Conservation (phyloP, 2,113 vertebrate species). For the Marcusenius ussheri region DNA sequence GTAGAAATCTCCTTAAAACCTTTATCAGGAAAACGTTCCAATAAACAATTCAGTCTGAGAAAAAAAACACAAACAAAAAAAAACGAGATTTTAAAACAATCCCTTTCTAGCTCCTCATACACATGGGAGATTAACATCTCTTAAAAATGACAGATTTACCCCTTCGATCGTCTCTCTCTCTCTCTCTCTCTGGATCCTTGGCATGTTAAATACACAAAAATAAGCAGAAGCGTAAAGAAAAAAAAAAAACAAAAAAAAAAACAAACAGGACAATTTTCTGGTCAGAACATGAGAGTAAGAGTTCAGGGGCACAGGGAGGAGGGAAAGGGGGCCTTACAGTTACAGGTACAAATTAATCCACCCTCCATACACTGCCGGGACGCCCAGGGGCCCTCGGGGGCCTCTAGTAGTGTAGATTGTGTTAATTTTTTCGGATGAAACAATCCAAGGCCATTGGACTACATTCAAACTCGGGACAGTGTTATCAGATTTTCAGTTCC, state of each 20-base stretch:
- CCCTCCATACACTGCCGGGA: not conserved
- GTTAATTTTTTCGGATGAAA: not conserved
- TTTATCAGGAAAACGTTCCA: slow-evolving; percentile 30
- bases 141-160: slow-evolving; percentile 50
- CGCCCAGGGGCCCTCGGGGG: not conserved
- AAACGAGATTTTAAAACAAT: slow-evolving; percentile 58
- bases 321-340: not conserved
- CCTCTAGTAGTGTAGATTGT: slow-evolving; percentile 10
- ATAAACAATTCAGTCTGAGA: slow-evolving; percentile 26
- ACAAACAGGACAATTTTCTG: not conserved
- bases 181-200: slow-evolving; percentile 39
- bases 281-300: not conserved
- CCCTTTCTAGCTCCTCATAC: slow-evolving; percentile 45
- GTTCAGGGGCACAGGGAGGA: not conserved
- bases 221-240: slow-evolving; percentile 11
- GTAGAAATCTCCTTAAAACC: slow-evolving; percentile 42
- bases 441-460: slow-evolving; percentile 15
- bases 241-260: not conserved
- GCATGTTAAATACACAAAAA: slow-evolving; percentile 39
- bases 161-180: slow-evolving; percentile 27
- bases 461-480: slow-evolving; percentile 30
- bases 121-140: slow-evolving; percentile 54
- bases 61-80: not conserved
- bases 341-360: not conserved
- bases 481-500: not conserved